Evolutionary conservation across 2,113 vertebrate species (phyloP).

Genomic region (Eurypyga helias): DNA sequence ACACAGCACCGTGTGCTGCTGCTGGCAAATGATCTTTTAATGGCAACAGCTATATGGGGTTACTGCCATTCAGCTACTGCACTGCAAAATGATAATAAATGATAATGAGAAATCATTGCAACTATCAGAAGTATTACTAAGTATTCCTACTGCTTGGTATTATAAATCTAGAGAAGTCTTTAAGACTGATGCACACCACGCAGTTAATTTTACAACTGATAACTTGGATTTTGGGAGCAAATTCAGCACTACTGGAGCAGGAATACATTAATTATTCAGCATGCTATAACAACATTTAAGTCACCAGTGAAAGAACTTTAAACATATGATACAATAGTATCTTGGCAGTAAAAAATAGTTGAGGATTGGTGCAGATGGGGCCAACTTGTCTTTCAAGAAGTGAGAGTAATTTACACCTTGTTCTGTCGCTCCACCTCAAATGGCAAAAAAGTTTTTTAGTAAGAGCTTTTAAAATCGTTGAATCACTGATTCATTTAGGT

Average conservation of each 20-base stretch:
- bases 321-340: not conserved
- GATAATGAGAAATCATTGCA: conserved; percentile 45
- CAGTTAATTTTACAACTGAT: not conserved
- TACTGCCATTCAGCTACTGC: conserved; percentile 12
- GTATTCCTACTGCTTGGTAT: conserved; percentile 26
- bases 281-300: not conserved
- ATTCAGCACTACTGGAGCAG: not conserved
- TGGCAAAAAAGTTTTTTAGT: not conserved
- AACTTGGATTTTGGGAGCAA: not conserved
- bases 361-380: not conserved
- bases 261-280: not conserved
- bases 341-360: not conserved
- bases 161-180: conserved; percentile 13
- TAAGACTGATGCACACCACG: not conserved
- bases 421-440: not conserved
- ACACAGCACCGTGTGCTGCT: conserved; percentile 22
- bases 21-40: conserved; percentile 64
- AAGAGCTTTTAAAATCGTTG: not conserved
- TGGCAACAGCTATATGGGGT: conserved; percentile 18
- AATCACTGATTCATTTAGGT: not conserved
- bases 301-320: not conserved
- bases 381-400: not conserved
- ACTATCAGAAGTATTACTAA: conserved; percentile 16
- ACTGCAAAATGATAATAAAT: conserved; percentile 47
- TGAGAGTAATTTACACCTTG: not conserved